A percentile compares a stretch with the other conserved stretches of the same genome.
phyloP scores from a whole-genome alignment of 2,113 vertebrate species.

The Natator depressus region DNA sequence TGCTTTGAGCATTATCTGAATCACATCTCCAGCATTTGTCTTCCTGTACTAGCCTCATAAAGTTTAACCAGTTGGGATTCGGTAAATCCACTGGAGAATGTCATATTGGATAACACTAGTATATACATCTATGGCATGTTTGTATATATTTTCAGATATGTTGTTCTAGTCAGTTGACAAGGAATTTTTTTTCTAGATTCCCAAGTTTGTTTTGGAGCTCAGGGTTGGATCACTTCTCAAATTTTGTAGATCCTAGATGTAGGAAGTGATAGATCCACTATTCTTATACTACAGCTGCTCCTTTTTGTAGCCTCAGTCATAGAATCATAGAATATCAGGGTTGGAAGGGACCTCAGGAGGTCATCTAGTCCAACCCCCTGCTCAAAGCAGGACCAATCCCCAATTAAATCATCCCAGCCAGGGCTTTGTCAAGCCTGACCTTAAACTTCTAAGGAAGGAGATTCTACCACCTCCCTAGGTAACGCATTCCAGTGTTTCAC shows the following conservation, averaged over 20 bases:
- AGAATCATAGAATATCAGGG: no score
- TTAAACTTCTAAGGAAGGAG: no score
- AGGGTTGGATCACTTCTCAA: neutral
- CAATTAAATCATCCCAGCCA: no score
- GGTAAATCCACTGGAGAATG: neutral
- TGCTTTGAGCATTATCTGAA: neutral
- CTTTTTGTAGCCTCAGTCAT: neutral
- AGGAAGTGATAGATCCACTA: neutral
- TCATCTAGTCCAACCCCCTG: no score
- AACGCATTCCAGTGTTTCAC: no score
- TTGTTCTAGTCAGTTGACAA: neutral
- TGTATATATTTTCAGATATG: neutral
- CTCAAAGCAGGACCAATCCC: no score
- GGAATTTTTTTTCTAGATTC: neutral
- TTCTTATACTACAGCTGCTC: neutral
- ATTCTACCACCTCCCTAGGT: no score
- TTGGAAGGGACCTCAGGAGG: no score
- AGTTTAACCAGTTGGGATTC: neutral
- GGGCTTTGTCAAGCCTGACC: no score
- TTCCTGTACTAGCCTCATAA: neutral
- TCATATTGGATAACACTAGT: neutral
- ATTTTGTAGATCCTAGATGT: neutral
- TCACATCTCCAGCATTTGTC: neutral
- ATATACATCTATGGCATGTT: neutral
- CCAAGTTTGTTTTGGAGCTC: neutral